Conservation (phyloP, 2,888 invertebrate species). For the Eupeodes latifasciatus region DNA sequence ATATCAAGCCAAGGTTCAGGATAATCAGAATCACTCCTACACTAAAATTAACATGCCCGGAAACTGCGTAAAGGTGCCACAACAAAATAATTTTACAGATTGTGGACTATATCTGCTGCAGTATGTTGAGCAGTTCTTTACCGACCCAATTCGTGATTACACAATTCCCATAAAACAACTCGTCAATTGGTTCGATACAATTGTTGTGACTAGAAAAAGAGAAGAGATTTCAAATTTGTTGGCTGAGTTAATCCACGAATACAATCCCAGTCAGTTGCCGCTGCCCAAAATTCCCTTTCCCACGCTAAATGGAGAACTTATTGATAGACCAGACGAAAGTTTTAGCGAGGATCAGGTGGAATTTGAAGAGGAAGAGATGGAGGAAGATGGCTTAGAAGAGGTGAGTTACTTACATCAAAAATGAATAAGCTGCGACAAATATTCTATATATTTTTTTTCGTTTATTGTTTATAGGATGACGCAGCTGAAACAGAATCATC, state of each 20-base stretch:
- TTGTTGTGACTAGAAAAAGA: slow-evolving; percentile 92
- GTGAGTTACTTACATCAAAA: slow-evolving; percentile 72
- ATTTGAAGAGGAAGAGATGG: slow-evolving; percentile 85
- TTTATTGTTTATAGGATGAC: slow-evolving; percentile 78
- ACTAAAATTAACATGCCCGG: slow-evolving; percentile 94
- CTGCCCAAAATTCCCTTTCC: slow-evolving; percentile 91
- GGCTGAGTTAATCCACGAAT: slow-evolving; percentile 89
- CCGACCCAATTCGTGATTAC: slow-evolving; percentile 93
- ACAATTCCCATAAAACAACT: slow-evolving; percentile 92
- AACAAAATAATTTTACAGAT: slow-evolving; percentile 98
- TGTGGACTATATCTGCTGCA: slow-evolving; percentile 98
- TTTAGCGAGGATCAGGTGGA: slow-evolving; percentile 85
- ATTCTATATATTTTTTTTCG: neutral
- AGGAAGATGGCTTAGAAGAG: slow-evolving; percentile 84
- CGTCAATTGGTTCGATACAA: slow-evolving; percentile 94
- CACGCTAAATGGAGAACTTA: slow-evolving; percentile 89
- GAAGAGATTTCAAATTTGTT: slow-evolving; percentile 93
- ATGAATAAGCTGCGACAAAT: neutral
- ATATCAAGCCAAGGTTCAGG: slow-evolving; percentile 89
- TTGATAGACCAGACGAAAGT: slow-evolving; percentile 85
- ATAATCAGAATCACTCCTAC: slow-evolving; percentile 86
- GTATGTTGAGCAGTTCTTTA: slow-evolving; percentile 98
- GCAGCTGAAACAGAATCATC: slow-evolving; percentile 74
- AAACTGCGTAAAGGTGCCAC: slow-evolving; percentile 95
- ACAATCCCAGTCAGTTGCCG: slow-evolving; percentile 85